Evolutionary conservation across 2,888 invertebrate genomes (phyloP), one percentile per base, ranked within the genome.

Genomic region (Malachius bipustulatus): DNA sequence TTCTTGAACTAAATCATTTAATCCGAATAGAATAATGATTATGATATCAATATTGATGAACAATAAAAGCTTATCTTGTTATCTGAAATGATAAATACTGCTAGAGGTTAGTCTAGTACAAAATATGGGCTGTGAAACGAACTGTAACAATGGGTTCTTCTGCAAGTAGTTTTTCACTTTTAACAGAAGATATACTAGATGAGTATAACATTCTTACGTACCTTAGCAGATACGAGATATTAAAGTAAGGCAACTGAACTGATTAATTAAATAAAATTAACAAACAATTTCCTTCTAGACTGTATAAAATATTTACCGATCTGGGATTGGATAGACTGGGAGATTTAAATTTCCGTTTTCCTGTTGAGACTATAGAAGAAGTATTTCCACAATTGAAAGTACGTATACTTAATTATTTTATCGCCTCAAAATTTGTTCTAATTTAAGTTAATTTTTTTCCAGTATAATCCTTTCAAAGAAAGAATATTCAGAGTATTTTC

Each of bases 391-490:
- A 78, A 48, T 59, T 83, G 28, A 71, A 69, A 65, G 81, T 79
- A 54, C 55, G 55, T 37, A 13, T 39, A 24, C 19, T 26, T 34
- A 24, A 34, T 34, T 29, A 36, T 29, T 30, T 36, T 38, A n/a
- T 24, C 13, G 27, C 3, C n/a, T 31, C 34, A 6, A 36, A 19
- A n/a, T 16, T 30, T 6, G 27, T 9, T 29, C 24, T 36, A 28
- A 38, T 30, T 31, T 34, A 19, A 39, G 38, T 39, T 34, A 38
- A 34, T 27, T 16, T 36, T 26, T 38, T 67, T 70, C 43, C 61
- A 82, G 81, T 73, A 69, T 51, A 85, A 83, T 59, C 83, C 84
- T 3, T 84, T 83, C 55, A 65, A 69, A 49, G 75, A 80, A 40
- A 67, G 82, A 9, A 70, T 85, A 34, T 76, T 79, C 51, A 63